phyloP scores from a whole-genome alignment of 1,140 invertebrate species.

The Hyphantria cunea region DNA sequence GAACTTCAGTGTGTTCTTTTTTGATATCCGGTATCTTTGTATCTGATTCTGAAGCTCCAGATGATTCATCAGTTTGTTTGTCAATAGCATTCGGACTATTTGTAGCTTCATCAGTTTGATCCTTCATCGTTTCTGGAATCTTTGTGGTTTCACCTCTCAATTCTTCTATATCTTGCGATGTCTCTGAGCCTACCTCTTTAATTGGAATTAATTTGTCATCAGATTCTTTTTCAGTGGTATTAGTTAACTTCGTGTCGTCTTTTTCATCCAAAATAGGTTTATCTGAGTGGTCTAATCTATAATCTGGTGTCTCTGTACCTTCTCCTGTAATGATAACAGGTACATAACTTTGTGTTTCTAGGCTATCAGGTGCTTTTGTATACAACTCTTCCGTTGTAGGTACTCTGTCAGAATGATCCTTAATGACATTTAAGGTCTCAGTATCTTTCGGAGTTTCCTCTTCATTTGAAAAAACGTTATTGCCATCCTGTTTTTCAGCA shows the following conservation, averaged over 20 bases:
- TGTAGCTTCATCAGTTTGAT: too few relatives aligned
- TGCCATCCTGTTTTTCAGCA: background rate
- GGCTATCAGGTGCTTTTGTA: too few relatives aligned
- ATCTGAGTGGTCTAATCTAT: background rate
- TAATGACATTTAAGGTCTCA: background rate
- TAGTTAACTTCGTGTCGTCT: background rate
- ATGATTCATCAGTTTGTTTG: background rate
- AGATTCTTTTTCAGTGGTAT: background rate
- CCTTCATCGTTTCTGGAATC: too few relatives aligned
- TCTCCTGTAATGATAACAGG: too few relatives aligned
- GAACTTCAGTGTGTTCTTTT: too few relatives aligned
- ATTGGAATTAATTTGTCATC: background rate
- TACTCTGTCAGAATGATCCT: background rate
- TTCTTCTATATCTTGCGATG: background rate
- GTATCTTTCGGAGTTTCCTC: background rate
- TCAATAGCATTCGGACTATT: background rate
- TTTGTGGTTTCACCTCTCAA: too few relatives aligned
- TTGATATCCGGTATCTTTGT: too few relatives aligned
- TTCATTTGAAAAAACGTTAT: background rate
- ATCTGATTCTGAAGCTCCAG: too few relatives aligned
- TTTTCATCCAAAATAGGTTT: slow-evolving; percentile 7
- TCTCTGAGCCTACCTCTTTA: background rate
- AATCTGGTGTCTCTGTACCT: too few relatives aligned
- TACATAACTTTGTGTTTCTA: too few relatives aligned
- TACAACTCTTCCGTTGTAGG: too few relatives aligned